Percentiles rank a stretch among this genome's conserved stretches.
phyloP scores from a whole-genome alignment of 2,797 vertebrate species.

The Galagoides demidoff region DNA sequence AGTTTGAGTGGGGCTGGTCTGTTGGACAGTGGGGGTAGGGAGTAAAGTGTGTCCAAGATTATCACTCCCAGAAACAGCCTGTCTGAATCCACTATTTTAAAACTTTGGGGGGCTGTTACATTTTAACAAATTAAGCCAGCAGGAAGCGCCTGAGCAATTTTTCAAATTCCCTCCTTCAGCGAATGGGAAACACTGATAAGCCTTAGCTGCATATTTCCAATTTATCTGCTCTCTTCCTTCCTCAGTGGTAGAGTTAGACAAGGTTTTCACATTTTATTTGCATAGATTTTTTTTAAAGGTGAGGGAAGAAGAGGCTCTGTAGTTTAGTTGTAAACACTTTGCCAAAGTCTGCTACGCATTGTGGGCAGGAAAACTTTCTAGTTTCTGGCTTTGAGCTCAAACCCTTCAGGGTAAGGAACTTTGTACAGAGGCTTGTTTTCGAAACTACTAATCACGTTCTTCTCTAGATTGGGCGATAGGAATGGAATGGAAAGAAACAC shows the following conservation, averaged over 20 bases:
- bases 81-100: background rate
- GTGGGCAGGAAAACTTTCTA: background rate
- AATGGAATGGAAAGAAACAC: background rate
- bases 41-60: background rate
- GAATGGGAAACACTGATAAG: background rate
- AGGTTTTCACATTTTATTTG: background rate
- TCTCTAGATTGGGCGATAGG: background rate
- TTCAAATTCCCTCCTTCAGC: background rate
- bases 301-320: background rate
- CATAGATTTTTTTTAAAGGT: background rate
- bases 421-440: background rate
- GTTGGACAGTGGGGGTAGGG: rapidly evolving
- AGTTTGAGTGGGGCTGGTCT: background rate
- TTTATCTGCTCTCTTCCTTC: background rate
- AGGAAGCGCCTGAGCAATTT: background rate
- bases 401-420: background rate
- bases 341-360: too few relatives aligned
- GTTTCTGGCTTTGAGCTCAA: background rate
- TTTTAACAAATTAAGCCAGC: background rate
- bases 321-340: background rate
- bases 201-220: background rate
- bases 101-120: background rate
- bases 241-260: background rate
- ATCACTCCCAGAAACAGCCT: background rate
- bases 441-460: background rate